Base-by-base conservation (phyloP, 2,113 vertebrate genomes). In the Mugil cephalus region DNA sequence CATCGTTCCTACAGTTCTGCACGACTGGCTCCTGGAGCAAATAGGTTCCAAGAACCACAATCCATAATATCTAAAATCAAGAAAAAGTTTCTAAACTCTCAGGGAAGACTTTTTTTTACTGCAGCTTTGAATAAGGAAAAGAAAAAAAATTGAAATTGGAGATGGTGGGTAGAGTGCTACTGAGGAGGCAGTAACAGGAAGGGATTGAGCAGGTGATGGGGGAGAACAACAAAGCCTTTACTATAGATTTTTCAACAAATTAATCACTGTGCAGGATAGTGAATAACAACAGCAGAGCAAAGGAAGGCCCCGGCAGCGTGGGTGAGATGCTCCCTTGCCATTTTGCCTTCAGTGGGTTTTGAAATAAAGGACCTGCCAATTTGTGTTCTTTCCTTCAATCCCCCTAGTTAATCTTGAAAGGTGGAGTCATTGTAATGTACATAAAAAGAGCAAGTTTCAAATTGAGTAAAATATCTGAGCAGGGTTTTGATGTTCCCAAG, bases 191-290 rank as follows among this genome's bases (percentile, higher is more conserved):
- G 67, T 47, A 58, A 65, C 10, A 77, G 59, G 71, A 82, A 67
- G 56, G 60, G 64, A 80, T 73, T 74, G 62, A 10, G 60, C 77
- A 87, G 82, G 74, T 73, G 77, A 87, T 85, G 85, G 83, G 86
- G 85, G 88, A 80, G 73, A 83, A 77, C 75, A 87, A 90, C 85
- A 92, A 91, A 92, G 89, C 79, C 83, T 91, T 62, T 77, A 53
- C 83, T 90, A 92, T 93, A 87, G 92, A 93, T 93, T 93, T 92
- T 92, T 84, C 68, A 87, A 81, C 90, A 90, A 91, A 93, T 92
- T 89, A 91, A 92, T 80, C 87, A 89, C 79, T 77, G 64, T 79
- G 79, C 87, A 79, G 82, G 71, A 83, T 77, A 69, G 79, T 77
- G 85, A 88, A 88, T 74, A 84, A 85, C 52, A 80, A 74, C 66